A percentile compares a stretch with the other conserved stretches of the same genome.
These are phyloP conservation scores for Automeris io DNA, from an alignment of 2,888 invertebrate species.

Conservation along the genomic window DNA sequence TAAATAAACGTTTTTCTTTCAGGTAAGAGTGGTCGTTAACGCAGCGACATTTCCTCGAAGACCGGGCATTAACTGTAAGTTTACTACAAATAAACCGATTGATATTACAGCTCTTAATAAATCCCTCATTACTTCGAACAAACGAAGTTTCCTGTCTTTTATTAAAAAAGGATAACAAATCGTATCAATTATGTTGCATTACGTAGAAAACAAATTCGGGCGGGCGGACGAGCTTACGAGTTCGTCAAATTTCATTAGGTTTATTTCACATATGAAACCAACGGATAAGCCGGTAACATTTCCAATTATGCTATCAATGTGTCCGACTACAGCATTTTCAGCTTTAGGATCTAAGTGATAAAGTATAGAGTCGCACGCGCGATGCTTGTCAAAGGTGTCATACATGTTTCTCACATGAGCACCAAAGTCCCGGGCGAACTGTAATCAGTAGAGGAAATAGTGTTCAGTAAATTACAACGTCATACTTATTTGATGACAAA, in stretches of 20 bases:
- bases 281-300: slow-evolving; percentile 18
- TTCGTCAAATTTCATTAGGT: slow-evolving; percentile 24
- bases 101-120: slow-evolving; percentile 29
- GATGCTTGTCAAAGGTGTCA: slow-evolving; percentile 2
- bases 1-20: slow-evolving; percentile 21
- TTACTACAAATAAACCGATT: slow-evolving; percentile 27
- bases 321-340: slow-evolving; percentile 7
- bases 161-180: slow-evolving; percentile 12
- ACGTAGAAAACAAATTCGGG: slow-evolving; percentile 25
- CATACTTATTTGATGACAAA: slow-evolving; percentile 2
- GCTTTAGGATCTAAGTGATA: slow-evolving; percentile 10
- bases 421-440: slow-evolving; percentile 14
- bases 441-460: slow-evolving; percentile 27
- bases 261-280: slow-evolving; percentile 19
- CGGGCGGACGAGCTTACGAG: slow-evolving; percentile 17
- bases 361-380: slow-evolving; percentile 1
- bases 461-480: slow-evolving; percentile 26
- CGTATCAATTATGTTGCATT: slow-evolving; percentile 36
- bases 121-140: slow-evolving; percentile 26
- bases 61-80: slow-evolving; percentile 33
- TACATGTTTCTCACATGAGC: slow-evolving; percentile 15
- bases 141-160: slow-evolving; percentile 16
- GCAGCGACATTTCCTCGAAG: slow-evolving; percentile 23
- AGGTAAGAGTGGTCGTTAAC: slow-evolving; percentile 43
- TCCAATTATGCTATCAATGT: slow-evolving; percentile 22